Evolutionary conservation across 2,888 invertebrate genomes (phyloP).

Genomic region (Gymnocheta viridis): DNA sequence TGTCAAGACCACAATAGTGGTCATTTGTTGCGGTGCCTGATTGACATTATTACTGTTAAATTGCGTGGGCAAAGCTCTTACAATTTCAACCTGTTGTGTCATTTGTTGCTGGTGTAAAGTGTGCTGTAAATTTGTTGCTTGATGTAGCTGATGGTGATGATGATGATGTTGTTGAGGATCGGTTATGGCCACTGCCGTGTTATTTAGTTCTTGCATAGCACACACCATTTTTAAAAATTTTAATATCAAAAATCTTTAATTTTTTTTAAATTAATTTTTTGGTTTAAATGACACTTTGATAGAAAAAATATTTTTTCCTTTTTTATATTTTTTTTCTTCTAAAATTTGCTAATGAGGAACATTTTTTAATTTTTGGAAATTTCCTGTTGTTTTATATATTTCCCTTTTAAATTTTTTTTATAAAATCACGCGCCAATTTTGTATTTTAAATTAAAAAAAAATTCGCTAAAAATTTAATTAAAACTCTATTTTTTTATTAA

Average conservation of each 20-base stretch:
- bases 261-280: slow-evolving; percentile 71
- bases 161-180: slow-evolving; percentile 74
- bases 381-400: slow-evolving; percentile 19
- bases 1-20: slow-evolving; percentile 77
- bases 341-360: slow-evolving; percentile 80
- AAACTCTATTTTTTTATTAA: slow-evolving; percentile 46
- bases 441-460: slow-evolving; percentile 35
- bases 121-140: slow-evolving; percentile 69
- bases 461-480: slow-evolving; percentile 67
- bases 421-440: slow-evolving; percentile 68
- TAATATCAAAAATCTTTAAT: slow-evolving; percentile 45
- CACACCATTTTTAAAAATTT: slow-evolving; percentile 79
- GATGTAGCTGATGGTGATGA: slow-evolving; percentile 68
- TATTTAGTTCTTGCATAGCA: slow-evolving; percentile 81
- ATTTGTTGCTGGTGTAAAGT: slow-evolving; percentile 67
- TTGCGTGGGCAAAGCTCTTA: slow-evolving; percentile 56
- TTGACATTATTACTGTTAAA: slow-evolving; percentile 66
- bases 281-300: slow-evolving; percentile 79
- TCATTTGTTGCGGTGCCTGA: slow-evolving; percentile 72
- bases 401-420: slow-evolving; percentile 46
- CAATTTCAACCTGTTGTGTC: slow-evolving; percentile 65
- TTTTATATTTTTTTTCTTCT: slow-evolving; percentile 71
- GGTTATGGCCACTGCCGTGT: slow-evolving; percentile 68
- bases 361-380: slow-evolving; percentile 70
- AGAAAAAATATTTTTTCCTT: slow-evolving; percentile 69